A percentile compares a stretch with the other conserved stretches of the same genome.
Evolutionary conservation across 2,797 vertebrate species (phyloP).

Genomic region (Masticophis lateralis): DNA sequence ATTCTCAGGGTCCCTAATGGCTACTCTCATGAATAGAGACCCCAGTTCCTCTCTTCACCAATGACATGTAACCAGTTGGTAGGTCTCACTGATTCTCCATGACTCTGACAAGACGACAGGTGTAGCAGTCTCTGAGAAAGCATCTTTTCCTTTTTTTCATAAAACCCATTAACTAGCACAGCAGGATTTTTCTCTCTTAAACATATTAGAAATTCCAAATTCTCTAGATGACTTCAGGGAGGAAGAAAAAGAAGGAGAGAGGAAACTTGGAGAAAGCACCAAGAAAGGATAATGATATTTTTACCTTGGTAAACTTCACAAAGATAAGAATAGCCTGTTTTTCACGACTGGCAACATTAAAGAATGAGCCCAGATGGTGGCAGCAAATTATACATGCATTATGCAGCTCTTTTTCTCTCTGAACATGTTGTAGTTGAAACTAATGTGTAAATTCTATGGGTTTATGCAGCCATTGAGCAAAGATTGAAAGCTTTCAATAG

Average conservation of each 20-base stretch:
- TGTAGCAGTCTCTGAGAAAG: not conserved
- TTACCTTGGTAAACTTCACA: not conserved
- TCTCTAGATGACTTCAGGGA: not conserved
- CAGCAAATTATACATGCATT: not conserved
- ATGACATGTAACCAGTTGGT: conserved; percentile 1
- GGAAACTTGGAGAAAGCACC: not conserved
- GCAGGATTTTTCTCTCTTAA: conserved; percentile 8
- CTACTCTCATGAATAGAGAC: conserved; percentile 9
- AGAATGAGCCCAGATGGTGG: not conserved
- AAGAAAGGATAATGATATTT: not conserved
- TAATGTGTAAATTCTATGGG: not conserved
- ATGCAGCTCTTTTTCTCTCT: not conserved
- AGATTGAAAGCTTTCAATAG: not conserved
- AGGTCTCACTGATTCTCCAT: conserved; percentile 30
- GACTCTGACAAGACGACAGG: not conserved
- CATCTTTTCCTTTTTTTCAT: not conserved
- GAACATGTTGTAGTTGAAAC: not conserved
- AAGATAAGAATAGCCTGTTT: not conserved
- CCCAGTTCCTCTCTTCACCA: not conserved
- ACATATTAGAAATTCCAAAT: not conserved
- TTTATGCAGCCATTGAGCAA: not conserved
- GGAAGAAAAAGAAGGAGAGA: not conserved
- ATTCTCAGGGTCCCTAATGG: conserved; percentile 21
- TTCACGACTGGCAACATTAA: not conserved
- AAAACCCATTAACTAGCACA: conserved; percentile 13